These are phyloP conservation scores for Holacanthus passer DNA, from an alignment of 2,113 vertebrate species.

Conservation along the genomic window DNA sequence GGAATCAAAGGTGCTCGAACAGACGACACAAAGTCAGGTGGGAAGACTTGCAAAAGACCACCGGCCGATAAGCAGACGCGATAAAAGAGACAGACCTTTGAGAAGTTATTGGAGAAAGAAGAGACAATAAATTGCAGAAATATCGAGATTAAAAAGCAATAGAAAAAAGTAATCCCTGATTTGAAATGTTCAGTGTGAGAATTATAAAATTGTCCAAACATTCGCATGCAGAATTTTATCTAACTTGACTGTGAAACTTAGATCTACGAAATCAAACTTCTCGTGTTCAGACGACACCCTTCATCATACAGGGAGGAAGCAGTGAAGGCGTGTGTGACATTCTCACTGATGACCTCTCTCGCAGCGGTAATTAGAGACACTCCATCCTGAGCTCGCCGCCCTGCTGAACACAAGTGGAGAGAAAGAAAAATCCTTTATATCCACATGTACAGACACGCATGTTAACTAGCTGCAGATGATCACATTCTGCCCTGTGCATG, in stretches of 20 bases:
- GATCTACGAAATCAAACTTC: slow-evolving; percentile 2
- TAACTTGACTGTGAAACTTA: not conserved
- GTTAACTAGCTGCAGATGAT: not conserved
- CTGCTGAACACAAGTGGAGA: slow-evolving; percentile 9
- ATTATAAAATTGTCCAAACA: not conserved
- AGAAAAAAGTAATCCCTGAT: not conserved
- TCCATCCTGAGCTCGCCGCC: slow-evolving; percentile 12
- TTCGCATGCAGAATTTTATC: too few relatives aligned
- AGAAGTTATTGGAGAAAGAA: slow-evolving; percentile 26
- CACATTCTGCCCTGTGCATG: not conserved
- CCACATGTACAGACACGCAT: slow-evolving; percentile 2
- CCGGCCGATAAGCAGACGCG: slow-evolving; percentile 20
- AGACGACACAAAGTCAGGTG: slow-evolving; percentile 59
- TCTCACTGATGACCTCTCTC: slow-evolving; percentile 38
- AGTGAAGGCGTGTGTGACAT: slow-evolving; percentile 16
- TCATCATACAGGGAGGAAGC: slow-evolving; percentile 16
- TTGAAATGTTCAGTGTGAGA: not conserved
- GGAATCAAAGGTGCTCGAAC: slow-evolving; percentile 60
- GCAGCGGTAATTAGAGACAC: slow-evolving; percentile 65
- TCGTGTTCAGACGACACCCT: slow-evolving; percentile 9
- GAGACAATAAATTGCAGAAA: slow-evolving; percentile 29
- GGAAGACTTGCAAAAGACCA: slow-evolving; percentile 59
- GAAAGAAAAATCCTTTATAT: not conserved
- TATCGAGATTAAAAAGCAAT: not conserved
- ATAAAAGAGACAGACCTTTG: slow-evolving; percentile 34